A percentile compares a stretch with the other conserved stretches of the same genome.
Conservation (phyloP, 2,797 vertebrate species). For the Gambusia yucatana region DNA sequence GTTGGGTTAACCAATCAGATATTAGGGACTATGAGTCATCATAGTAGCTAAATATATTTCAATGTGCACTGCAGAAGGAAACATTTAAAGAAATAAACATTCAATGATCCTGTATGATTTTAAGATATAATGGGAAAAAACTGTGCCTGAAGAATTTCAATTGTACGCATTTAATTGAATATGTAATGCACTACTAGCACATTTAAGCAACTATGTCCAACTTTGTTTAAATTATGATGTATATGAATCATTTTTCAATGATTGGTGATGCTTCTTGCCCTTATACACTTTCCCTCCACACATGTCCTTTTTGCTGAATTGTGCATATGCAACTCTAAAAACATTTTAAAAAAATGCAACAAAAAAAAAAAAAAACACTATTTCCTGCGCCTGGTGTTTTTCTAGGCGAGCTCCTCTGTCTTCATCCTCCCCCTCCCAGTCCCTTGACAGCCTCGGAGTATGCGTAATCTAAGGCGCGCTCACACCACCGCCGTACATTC, state of each 20-base stretch:
- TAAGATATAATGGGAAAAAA: background rate
- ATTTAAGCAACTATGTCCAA: background rate
- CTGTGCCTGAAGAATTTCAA: background rate
- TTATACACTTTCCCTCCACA: background rate
- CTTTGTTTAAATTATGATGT: background rate
- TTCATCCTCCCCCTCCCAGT: conserved; percentile 54
- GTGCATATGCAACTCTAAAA: conserved; percentile 33
- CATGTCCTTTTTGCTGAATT: conserved; percentile 24
- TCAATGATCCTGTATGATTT: background rate
- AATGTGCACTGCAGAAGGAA: background rate
- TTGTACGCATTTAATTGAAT: background rate
- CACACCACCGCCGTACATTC: conserved; percentile 36
- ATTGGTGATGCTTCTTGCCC: background rate
- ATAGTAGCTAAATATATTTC: background rate
- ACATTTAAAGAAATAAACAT: background rate
- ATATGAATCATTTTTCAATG: background rate
- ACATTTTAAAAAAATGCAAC: background rate
- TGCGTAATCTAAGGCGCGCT: conserved; percentile 44
- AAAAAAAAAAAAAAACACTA: conserved; percentile 18
- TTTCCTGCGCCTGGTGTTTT: conserved; percentile 68
- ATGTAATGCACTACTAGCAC: background rate
- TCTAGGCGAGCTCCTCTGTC: conserved; percentile 60
- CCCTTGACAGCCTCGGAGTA: conserved; percentile 49
- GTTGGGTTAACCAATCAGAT: background rate
- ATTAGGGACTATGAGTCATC: background rate